Percentiles rank a stretch among this genome's conserved stretches.
Conservation (phyloP, 2,797 vertebrate species). For the Avahi laniger region DNA sequence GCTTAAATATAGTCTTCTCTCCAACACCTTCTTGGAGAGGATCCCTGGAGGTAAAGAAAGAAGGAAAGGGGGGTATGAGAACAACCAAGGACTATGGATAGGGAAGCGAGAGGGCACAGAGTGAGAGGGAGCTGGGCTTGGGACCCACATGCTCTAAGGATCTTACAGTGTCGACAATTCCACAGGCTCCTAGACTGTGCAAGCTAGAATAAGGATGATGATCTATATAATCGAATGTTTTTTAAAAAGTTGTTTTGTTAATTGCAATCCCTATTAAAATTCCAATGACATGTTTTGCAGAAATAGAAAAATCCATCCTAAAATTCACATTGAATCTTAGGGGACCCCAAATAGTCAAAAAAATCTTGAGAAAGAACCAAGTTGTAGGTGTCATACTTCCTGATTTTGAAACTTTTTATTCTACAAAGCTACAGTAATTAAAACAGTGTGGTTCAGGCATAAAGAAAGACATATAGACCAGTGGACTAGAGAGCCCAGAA, state of each 20-base stretch:
- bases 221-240: not conserved
- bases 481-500: not conserved
- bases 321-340: slow-evolving; percentile 8
- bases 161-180: not conserved
- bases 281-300: not conserved
- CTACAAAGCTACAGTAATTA: not conserved
- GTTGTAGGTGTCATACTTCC: not conserved
- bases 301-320: not conserved
- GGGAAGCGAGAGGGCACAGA: not conserved
- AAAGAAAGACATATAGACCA: not conserved
- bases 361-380: slow-evolving; percentile 3
- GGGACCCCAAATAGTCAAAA: not conserved
- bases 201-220: not conserved
- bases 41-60: not conserved
- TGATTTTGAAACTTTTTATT: not conserved
- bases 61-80: not conserved
- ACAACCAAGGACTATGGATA: not conserved
- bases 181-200: not conserved
- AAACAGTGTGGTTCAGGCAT: not conserved
- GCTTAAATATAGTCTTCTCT: not conserved
- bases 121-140: not conserved
- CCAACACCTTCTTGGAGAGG: not conserved
- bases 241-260: not conserved
- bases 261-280: not conserved
- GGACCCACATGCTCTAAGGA: not conserved